These are phyloP conservation scores for Malurus splendens DNA, from an alignment of 2,797 vertebrate genomes.

Conservation along the genomic window DNA sequence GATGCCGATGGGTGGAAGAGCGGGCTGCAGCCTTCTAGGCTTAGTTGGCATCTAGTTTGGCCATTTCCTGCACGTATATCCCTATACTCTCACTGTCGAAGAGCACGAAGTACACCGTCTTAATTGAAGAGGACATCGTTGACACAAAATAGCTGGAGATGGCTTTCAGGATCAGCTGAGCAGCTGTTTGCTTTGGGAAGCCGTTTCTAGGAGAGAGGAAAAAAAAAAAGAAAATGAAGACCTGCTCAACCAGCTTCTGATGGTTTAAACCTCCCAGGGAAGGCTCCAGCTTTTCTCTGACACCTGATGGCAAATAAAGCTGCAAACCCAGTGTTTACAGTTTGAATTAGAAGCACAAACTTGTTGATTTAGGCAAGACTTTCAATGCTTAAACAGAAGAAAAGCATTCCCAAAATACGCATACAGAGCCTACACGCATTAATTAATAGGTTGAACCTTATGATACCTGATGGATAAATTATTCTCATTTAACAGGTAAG, in stretches of 20 bases:
- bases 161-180: conserved; percentile 95
- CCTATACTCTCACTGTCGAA: conserved; percentile 98
- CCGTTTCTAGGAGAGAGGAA: conserved; percentile 78
- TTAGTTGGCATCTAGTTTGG: conserved; percentile 92
- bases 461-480: not conserved
- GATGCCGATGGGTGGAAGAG: not conserved
- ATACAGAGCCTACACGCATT: not conserved
- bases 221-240: not conserved
- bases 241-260: not conserved
- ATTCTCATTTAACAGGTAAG: not conserved
- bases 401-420: not conserved
- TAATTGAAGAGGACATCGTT: conserved; percentile 97
- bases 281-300: fast-evolving
- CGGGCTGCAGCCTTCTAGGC: conserved; percentile 23
- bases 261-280: not conserved
- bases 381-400: not conserved
- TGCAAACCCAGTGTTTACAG: not conserved
- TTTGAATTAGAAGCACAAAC: not conserved
- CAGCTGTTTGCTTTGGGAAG: conserved; percentile 97
- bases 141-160: conserved; percentile 97
- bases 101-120: conserved; percentile 96
- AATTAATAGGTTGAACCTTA: not conserved
- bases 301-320: fast-evolving
- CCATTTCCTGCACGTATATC: conserved; percentile 98
- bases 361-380: not conserved